Evolutionary conservation across 2,797 vertebrate genomes (phyloP).

Genomic region (Chloroceryle inda): DNA sequence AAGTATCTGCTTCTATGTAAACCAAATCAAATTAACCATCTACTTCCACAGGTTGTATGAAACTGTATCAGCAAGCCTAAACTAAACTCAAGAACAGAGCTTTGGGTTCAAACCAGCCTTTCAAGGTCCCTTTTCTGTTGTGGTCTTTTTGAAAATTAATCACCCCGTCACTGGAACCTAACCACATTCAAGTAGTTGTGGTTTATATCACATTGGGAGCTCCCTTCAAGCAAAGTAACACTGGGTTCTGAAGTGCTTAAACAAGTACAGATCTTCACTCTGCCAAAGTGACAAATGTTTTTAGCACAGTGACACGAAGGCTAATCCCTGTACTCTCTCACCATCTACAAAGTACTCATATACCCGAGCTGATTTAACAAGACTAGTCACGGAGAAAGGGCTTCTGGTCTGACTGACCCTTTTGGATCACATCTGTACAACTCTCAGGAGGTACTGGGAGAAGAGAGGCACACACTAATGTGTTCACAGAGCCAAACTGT

Average conservation of each 20-base stretch:
- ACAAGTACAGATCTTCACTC: background rate
- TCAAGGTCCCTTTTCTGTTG: background rate
- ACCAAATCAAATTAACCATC: background rate
- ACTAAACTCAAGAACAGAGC: background rate
- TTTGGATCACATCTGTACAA: background rate
- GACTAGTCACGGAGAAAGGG: background rate
- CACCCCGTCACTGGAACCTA: background rate
- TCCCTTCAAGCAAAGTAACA: background rate
- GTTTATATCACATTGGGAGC: background rate
- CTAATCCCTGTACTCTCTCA: background rate
- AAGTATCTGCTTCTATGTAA: background rate
- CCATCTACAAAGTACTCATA: background rate
- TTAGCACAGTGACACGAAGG: rapidly evolving
- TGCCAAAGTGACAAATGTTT: background rate
- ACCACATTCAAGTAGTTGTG: background rate
- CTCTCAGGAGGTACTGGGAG: background rate
- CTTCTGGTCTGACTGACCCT: background rate
- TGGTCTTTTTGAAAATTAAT: background rate
- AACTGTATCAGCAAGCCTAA: background rate
- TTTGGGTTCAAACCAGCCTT: background rate
- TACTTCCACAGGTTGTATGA: background rate
- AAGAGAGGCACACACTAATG: background rate
- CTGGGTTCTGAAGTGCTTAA: rapidly evolving
- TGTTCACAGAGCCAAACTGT: background rate
- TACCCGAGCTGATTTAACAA: background rate